phyloP scores from a whole-genome alignment of 2,113 vertebrate genomes.

The Ammospiza caudacuta region DNA sequence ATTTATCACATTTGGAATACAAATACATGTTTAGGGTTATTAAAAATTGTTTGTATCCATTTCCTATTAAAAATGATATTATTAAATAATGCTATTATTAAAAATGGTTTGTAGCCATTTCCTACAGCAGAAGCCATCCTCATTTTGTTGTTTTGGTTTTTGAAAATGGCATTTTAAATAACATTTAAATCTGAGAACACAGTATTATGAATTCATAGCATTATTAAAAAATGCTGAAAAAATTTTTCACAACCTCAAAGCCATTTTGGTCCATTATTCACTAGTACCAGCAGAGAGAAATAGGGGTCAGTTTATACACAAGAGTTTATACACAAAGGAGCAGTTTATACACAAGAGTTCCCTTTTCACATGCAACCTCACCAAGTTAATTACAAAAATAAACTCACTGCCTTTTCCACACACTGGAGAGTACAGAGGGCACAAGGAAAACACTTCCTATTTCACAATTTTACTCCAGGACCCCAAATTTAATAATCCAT shows the following conservation, averaged over 20 bases:
- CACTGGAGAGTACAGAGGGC: neutral
- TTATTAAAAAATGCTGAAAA: neutral
- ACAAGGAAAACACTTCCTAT: neutral
- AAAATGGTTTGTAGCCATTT: neutral
- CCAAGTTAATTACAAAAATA: neutral
- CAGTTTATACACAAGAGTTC: neutral
- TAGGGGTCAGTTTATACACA: neutral
- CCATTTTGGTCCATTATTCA: neutral
- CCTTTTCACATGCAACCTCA: neutral
- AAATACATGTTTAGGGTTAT: neutral
- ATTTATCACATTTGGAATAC: neutral
- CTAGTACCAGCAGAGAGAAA: neutral
- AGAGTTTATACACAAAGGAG: neutral
- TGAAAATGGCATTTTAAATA: neutral
- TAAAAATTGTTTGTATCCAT: neutral
- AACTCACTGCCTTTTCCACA: too few relatives aligned
- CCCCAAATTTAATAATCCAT: neutral
- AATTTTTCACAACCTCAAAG: neutral
- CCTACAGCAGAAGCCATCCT: neutral
- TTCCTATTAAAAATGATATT: neutral
- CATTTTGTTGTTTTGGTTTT: neutral
- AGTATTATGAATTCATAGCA: neutral
- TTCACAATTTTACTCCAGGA: neutral
- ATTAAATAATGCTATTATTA: too few relatives aligned
- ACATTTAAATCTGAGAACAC: neutral